Evolutionary conservation across 35 echinoderm and acorn worm species (phyloP).

Genomic region (Lytechinus variegatus): DNA sequence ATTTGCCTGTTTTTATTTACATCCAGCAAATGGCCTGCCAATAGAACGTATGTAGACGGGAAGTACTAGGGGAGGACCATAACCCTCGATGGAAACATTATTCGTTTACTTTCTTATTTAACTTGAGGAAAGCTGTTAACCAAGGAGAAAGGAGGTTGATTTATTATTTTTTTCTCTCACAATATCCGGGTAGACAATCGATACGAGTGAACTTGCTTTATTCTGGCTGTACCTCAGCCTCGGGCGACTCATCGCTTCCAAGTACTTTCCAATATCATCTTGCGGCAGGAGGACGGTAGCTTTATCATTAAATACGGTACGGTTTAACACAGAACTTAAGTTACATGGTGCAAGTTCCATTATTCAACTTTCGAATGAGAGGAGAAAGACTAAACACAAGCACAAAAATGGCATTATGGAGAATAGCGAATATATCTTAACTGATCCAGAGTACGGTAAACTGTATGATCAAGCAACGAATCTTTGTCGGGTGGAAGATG

Average conservation of each 20-base stretch:
- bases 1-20: neutral
- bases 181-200: neutral
- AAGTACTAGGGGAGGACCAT: neutral
- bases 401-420: neutral
- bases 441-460: neutral
- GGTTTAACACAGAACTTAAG: neutral
- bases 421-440: too few species aligned
- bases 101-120: neutral
- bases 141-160: neutral
- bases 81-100: neutral
- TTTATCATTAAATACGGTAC: neutral
- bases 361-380: neutral
- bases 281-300: neutral
- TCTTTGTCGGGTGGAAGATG: neutral
- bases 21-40: neutral
- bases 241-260: neutral
- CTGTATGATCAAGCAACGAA: neutral
- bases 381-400: neutral
- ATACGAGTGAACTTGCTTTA: neutral
- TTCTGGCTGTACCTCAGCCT: neutral
- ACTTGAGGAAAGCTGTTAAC: neutral
- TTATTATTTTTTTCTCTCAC: neutral
- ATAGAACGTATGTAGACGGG: neutral
- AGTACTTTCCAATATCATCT: neutral
- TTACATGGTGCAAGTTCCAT: neutral